These are phyloP conservation scores for Phylloscopus trochiloides DNA, from an alignment of 2,113 vertebrate genomes.

Conservation along the genomic window DNA sequence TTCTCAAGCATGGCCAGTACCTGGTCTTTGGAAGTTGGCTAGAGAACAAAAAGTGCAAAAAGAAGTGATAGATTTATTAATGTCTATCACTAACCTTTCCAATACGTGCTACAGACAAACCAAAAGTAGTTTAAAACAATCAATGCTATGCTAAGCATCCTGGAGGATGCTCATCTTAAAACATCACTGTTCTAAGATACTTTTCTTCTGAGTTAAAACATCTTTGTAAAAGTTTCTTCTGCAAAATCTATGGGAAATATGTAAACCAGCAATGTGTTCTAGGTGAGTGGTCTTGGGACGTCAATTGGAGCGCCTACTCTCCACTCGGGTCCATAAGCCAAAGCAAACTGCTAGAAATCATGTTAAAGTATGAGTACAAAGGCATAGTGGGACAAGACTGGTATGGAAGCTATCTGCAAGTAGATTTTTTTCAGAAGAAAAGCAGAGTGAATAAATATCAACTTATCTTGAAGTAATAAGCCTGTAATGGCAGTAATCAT, in stretches of 20 bases:
- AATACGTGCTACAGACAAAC: background rate
- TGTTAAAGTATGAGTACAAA: background rate
- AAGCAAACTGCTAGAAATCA: background rate
- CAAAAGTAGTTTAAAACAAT: background rate
- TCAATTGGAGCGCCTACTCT: background rate
- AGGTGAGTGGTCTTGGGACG: rapidly evolving
- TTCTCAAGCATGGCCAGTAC: constrained; percentile 93
- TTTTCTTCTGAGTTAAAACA: background rate
- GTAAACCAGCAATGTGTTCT: background rate
- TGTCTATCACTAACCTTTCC: background rate
- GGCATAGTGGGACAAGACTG: background rate
- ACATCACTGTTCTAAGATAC: background rate
- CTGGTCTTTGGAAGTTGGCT: constrained; percentile 97
- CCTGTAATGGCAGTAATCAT: background rate
- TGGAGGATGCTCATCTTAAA: background rate
- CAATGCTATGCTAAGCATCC: background rate
- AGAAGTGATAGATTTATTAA: background rate
- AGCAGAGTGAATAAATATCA: background rate
- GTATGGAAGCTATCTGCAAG: background rate
- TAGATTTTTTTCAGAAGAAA: background rate
- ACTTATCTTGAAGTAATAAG: background rate
- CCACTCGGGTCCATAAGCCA: background rate
- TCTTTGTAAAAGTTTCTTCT: background rate
- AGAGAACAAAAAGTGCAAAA: background rate
- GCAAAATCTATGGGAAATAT: background rate